phyloP scores from a whole-genome alignment of 92 coral and sea anemone genomes.

The Micromussa lordhowensis region DNA sequence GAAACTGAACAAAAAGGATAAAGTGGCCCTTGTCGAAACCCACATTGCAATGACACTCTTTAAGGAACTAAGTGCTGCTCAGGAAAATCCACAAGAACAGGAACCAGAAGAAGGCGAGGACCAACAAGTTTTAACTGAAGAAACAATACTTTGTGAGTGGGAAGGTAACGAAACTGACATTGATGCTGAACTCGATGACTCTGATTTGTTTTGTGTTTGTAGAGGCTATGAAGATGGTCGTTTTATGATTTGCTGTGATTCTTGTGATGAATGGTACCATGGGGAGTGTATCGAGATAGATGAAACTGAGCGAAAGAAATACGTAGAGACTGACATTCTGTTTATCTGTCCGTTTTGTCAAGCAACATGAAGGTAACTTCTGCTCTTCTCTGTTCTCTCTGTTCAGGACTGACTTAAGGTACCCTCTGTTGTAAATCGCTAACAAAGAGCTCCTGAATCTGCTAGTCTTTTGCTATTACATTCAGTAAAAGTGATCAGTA shows the following conservation, averaged over 20 bases:
- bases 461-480: background rate
- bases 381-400: conserved; percentile 19
- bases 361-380: conserved; percentile 19
- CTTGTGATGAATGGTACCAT: conserved; percentile 73
- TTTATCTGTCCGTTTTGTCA: conserved; percentile 68
- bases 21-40: conserved; percentile 64
- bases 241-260: conserved; percentile 71
- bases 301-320: conserved; percentile 44
- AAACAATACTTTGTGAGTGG: conserved; percentile 59
- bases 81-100: conserved; percentile 14
- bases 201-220: conserved; percentile 61
- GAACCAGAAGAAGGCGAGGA: conserved; percentile 43
- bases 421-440: conserved; percentile 18
- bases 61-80: conserved; percentile 6
- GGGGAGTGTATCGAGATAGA: conserved; percentile 65
- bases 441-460: conserved; percentile 15
- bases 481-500: background rate
- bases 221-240: conserved; percentile 77
- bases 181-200: conserved; percentile 50
- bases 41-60: conserved; percentile 59
- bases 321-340: conserved; percentile 47
- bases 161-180: conserved; percentile 21
- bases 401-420: conserved; percentile 16
- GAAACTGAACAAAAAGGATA: conserved; percentile 58
- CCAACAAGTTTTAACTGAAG: conserved; percentile 32